A percentile compares a stretch with the other conserved stretches of the same genome.
Conservation (phyloP, 2,113 vertebrate species). For the Hippocampus guttulatus region DNA sequence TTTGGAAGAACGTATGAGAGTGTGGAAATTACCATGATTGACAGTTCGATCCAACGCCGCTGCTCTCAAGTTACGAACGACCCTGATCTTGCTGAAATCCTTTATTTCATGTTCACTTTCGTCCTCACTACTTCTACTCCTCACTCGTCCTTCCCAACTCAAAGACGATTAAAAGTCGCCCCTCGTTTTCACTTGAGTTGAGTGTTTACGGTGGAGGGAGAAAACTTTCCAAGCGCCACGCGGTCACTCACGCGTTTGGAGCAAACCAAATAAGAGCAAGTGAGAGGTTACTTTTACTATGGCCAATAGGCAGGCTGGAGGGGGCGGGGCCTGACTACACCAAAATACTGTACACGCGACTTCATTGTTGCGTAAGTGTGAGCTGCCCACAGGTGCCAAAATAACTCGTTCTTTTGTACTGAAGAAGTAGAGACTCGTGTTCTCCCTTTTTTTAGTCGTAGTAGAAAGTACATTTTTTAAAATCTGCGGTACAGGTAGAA, state of each 20-base stretch:
- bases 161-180: background rate
- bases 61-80: background rate
- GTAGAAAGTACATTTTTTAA: too few relatives aligned
- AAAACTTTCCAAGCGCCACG: conserved; percentile 13
- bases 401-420: background rate
- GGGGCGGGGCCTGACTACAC: conserved; percentile 28
- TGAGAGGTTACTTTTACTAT: conserved; percentile 12
- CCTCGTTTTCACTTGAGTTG: background rate
- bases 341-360: background rate
- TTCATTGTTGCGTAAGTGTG: background rate
- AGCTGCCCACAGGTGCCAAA: background rate
- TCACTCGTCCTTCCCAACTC: background rate
- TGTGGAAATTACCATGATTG: background rate
- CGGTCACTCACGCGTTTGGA: conserved; percentile 10
- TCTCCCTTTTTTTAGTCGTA: too few relatives aligned
- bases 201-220: too few relatives aligned
- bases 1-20: background rate
- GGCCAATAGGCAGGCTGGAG: conserved; percentile 41
- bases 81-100: background rate
- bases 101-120: background rate
- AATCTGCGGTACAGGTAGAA: too few relatives aligned
- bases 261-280: conserved; percentile 21
- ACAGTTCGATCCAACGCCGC: background rate
- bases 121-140: background rate
- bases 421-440: too few relatives aligned